Percentiles rank a stretch among this genome's conserved stretches.
Evolutionary conservation across 2,888 invertebrate species (phyloP).

Genomic region (Eristalis pertinax): DNA sequence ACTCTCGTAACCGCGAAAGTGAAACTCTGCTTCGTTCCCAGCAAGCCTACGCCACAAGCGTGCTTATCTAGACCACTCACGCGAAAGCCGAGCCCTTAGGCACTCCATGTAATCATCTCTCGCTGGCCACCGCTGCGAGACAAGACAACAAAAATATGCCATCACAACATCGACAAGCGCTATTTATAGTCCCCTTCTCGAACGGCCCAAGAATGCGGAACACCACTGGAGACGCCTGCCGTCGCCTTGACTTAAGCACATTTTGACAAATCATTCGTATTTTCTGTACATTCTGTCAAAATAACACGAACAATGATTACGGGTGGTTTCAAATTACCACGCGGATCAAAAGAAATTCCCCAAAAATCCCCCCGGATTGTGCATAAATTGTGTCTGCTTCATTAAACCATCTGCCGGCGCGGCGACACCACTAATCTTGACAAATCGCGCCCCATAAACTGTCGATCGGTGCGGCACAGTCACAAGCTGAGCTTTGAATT

Average conservation of each 20-base stretch:
- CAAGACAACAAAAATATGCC: neutral
- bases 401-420: constrained; percentile 29
- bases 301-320: constrained; percentile 20
- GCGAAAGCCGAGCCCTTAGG: neutral
- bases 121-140: neutral
- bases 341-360: constrained; percentile 10
- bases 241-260: constrained; percentile 14
- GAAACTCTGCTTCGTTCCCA: neutral
- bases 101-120: neutral
- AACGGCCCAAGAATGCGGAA: constrained; percentile 40
- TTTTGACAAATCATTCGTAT: constrained; percentile 25
- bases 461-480: constrained; percentile 12
- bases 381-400: constrained; percentile 40
- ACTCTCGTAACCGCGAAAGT: neutral
- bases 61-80: neutral
- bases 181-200: neutral
- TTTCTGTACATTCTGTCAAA: constrained; percentile 18
- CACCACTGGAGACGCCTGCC: neutral
- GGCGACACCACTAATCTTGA: constrained; percentile 36
- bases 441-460: constrained; percentile 26
- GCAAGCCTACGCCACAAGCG: neutral
- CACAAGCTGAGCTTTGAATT: constrained; percentile 44
- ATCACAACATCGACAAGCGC: neutral
- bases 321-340: constrained; percentile 42
- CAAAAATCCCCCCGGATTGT: constrained; percentile 12